Conservation (phyloP, 2,888 invertebrate species). For the Cotesia congregata region DNA sequence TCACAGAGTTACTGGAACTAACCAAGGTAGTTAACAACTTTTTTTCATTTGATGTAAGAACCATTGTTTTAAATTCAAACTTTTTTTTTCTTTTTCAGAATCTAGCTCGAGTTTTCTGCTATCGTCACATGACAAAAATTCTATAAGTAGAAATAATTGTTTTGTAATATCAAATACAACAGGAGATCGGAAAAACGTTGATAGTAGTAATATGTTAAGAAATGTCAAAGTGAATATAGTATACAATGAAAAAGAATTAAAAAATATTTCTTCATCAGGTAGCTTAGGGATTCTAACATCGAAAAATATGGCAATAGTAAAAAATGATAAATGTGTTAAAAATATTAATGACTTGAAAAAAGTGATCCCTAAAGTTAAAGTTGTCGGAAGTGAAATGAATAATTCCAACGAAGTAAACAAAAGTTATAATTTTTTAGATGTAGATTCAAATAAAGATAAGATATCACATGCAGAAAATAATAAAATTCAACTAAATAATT, state of each 20-base stretch:
- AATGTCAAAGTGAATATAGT: background rate
- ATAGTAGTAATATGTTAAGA: background rate
- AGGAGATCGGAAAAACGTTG: background rate
- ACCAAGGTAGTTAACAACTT: background rate
- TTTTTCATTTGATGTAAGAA: background rate
- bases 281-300: background rate
- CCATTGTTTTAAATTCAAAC: background rate
- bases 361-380: slow-evolving; percentile 62
- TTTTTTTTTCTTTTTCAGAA: background rate
- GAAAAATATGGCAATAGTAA: background rate
- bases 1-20: background rate
- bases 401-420: slow-evolving; percentile 53
- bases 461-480: slow-evolving; percentile 44
- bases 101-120: background rate
- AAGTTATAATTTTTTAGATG: slow-evolving; percentile 16
- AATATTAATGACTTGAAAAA: slow-evolving; percentile 66
- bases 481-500: slow-evolving; percentile 61
- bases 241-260: background rate
- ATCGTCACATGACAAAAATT: background rate
- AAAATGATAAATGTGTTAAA: slow-evolving; percentile 49
- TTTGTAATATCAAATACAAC: background rate
- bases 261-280: background rate
- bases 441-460: slow-evolving; percentile 36
- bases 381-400: slow-evolving; percentile 57
- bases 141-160: background rate